These are phyloP conservation scores for Tupaia chinensis DNA, from an alignment of 2,113 vertebrate species.

Conservation along the genomic window DNA sequence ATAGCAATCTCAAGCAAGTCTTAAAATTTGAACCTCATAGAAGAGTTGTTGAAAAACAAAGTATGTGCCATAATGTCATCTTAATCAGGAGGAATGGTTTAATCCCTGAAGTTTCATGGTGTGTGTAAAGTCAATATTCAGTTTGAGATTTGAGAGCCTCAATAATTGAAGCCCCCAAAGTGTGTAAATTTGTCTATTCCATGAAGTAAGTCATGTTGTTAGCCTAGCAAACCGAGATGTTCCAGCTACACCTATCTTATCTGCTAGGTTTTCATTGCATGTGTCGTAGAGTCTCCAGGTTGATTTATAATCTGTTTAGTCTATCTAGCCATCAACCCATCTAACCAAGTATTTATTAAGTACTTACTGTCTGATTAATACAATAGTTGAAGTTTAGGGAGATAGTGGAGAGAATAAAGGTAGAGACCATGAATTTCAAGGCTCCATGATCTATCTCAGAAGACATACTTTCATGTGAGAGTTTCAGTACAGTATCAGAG, in stretches of 20 bases:
- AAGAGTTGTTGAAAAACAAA: background rate
- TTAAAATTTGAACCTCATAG: slow-evolving; percentile 29
- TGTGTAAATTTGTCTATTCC: background rate
- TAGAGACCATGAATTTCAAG: slow-evolving; percentile 5
- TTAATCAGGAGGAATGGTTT: slow-evolving; percentile 19
- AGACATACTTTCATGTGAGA: slow-evolving; percentile 1
- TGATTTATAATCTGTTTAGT: background rate
- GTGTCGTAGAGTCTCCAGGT: background rate
- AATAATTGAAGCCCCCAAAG: background rate
- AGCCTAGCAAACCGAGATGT: background rate
- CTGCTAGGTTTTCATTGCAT: background rate
- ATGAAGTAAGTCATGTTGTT: background rate
- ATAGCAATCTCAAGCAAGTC: background rate
- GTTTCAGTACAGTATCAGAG: slow-evolving; percentile 21
- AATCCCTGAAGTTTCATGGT: background rate
- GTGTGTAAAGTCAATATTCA: background rate
- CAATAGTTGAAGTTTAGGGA: slow-evolving; percentile 20
- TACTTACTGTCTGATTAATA: background rate
- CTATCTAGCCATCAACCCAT: background rate
- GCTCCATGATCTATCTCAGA: background rate
- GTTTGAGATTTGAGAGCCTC: background rate
- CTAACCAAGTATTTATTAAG: background rate
- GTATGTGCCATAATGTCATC: background rate
- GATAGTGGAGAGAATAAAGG: slow-evolving; percentile 19
- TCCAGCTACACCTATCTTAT: background rate